Percentiles rank a stretch among this genome's conserved stretches.
These are phyloP conservation scores for Platerodrilus igneus DNA, from an alignment of 2,888 invertebrate species.

Conservation along the genomic window DNA sequence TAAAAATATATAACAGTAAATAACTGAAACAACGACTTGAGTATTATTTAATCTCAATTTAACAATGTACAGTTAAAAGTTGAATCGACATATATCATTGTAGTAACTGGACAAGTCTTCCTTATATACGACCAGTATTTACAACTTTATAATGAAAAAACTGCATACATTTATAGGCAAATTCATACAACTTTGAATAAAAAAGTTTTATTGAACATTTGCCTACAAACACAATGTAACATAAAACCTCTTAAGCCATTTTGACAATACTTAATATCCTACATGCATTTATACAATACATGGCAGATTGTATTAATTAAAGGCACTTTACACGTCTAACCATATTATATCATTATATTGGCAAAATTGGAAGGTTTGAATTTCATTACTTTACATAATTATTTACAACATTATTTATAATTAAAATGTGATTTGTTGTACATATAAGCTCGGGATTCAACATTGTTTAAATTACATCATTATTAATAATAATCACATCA, in stretches of 20 bases:
- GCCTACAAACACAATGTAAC: constrained; percentile 8
- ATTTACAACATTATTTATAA: constrained; percentile 29
- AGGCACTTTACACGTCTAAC: constrained; percentile 48
- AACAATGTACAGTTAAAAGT: constrained; percentile 49
- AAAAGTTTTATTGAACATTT: constrained; percentile 1
- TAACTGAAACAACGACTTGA: no score
- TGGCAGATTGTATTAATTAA: constrained; percentile 44
- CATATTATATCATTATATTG: constrained; percentile 39
- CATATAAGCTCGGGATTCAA: constrained; percentile 21
- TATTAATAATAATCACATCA: no score
- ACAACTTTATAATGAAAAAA: constrained; percentile 33
- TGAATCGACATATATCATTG: constrained; percentile 47
- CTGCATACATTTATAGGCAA: neutral
- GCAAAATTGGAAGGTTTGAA: constrained; percentile 49
- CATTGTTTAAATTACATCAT: no score
- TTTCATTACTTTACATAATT: constrained; percentile 37
- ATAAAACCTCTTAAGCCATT: constrained; percentile 3
- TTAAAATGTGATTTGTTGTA: no score
- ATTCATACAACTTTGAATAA: neutral
- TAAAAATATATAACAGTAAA: no score
- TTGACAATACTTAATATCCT: constrained; percentile 20
- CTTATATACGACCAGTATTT: constrained; percentile 45
- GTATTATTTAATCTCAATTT: no score
- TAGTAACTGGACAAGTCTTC: constrained; percentile 50
- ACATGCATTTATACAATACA: no score